Evolutionary conservation across 2,888 invertebrate genomes (phyloP), one percentile per base, ranked within the genome.

Genomic region (Volucella zonaria): DNA sequence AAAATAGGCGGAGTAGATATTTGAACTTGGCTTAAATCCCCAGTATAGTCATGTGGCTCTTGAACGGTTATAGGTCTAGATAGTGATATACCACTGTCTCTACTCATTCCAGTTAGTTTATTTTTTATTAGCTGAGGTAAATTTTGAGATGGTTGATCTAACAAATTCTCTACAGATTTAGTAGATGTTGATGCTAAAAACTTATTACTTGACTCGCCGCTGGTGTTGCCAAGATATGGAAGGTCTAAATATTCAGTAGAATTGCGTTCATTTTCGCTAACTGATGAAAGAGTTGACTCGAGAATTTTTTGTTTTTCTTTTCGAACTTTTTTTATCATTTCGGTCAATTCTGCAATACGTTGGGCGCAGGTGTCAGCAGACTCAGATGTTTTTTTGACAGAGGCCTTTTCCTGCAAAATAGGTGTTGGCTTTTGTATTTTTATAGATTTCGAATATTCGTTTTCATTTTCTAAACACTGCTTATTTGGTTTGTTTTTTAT

Each of bases 291-390:
- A 0, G 91, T 91, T 1, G 91, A 90, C 79, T 92, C 92, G n/a
- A 93, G 88, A 15, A 93, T 90, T 56, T 92, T 91, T 58, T 92
- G 91, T 83, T 93, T 93, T 87, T 94, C 94, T 68, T 92, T 91
- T n/a, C 94, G 92, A 8, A 94, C 93, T 88, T 93, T 92, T n/a
- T 93, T 92, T 12, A 95, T 94, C 87, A 93, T 92, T 10, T 92
- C 92, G 0, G 93, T 92, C 8, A 95, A 88, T 76, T 93, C 93
- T 1, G 93, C 92, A 58, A 95, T 94, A 78, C 94, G 92, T 82
- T 93, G 92, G 0, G 92, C 92, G 71, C 93, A 94, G 56, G 92
- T 92, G 56, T 93, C 93, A 0, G 94, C 93, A 12, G 94, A 91
- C 85, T 93, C 91, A 0, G 93, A 92, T 76, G 93, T 94, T 56